Base-by-base conservation (phyloP, 2,797 vertebrate genomes). In the Protonibea diacanthus region DNA sequence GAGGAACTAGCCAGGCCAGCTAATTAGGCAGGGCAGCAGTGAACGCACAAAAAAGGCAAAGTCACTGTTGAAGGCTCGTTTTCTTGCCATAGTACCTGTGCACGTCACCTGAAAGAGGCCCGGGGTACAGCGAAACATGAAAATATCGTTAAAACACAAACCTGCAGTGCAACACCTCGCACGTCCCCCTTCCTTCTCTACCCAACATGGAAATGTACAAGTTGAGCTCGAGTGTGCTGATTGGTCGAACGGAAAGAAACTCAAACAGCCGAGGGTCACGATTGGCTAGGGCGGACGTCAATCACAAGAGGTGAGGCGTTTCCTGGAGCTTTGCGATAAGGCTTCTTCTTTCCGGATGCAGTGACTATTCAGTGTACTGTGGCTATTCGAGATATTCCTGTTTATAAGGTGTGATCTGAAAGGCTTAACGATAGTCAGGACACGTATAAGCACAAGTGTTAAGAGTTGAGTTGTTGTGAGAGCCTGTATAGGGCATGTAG, bases 251-350 rank as follows among this genome's bases (percentile, higher is more conserved):
- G 0, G 14, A 44, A 21, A 1, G n/a, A 2, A 48, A 8, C 1
- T 73, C 67, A 51, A 60, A 25, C 4, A 20, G 1, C 0, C 0
- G 1, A 20, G 38, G 17, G 3, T 10, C 3, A 0, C 21, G 0
- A 93, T 94, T 95, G 91, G 92, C 4, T 80, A 9, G 3, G n/a
- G 1, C 0, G 20, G 2, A 62, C 51, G 84, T 83, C 94, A 88
- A 76, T 94, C 89, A 78, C 0, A 17, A 0, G 0, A 7, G 12
- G 0, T 0, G 29, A 15, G 81, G 71, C 53, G 77, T 65, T 73
- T 63, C 52, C 29, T 9, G 47, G 12, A n/a, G 21, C 0, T 6
- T 15, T 12, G 2, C 0, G 0, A 18, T 6, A 40, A 20, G 15
- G 18, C 48, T 38, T 9, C 8, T 38, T 38, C 45, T 51, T 91